These are phyloP conservation scores for Turritopsis dohrnii DNA, from an alignment of 30 jellyfish, hydroid and myxozoan genomes.

Conservation along the genomic window DNA sequence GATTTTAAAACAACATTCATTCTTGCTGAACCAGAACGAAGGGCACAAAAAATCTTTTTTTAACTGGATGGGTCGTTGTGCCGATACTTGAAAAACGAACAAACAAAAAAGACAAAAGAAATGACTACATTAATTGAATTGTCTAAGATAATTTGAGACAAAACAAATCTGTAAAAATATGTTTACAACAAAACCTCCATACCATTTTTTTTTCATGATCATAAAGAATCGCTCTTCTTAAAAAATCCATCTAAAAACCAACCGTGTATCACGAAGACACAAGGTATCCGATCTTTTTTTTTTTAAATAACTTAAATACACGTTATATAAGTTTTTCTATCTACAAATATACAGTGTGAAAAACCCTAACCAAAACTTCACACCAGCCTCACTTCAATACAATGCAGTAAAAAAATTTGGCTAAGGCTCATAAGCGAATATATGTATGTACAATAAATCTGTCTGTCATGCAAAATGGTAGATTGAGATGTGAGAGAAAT, in stretches of 20 bases:
- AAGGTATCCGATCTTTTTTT: not conserved
- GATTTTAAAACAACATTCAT: too few species aligned
- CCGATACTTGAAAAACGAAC: not conserved
- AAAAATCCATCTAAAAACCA: not conserved
- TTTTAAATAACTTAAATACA: not conserved
- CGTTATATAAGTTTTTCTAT: not conserved
- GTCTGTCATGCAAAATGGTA: too few species aligned
- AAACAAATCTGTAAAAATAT: not conserved
- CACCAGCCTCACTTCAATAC: not conserved
- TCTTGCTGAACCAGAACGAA: too few species aligned
- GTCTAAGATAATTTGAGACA: not conserved
- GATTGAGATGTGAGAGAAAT: too few species aligned
- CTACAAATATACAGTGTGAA: not conserved
- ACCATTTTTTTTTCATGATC: not conserved
- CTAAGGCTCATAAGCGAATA: not conserved
- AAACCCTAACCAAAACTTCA: not conserved
- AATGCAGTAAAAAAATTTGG: not conserved
- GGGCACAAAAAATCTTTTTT: too few species aligned
- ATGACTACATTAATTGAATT: not conserved
- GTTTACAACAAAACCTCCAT: not conserved
- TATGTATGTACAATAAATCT: not conserved
- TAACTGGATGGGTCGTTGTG: too few species aligned
- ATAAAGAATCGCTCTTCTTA: not conserved
- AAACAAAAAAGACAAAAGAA: not conserved
- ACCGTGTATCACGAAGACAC: not conserved